Base-by-base conservation (phyloP, 2,888 invertebrate genomes). In the Acanthacorydalis orientalis region DNA sequence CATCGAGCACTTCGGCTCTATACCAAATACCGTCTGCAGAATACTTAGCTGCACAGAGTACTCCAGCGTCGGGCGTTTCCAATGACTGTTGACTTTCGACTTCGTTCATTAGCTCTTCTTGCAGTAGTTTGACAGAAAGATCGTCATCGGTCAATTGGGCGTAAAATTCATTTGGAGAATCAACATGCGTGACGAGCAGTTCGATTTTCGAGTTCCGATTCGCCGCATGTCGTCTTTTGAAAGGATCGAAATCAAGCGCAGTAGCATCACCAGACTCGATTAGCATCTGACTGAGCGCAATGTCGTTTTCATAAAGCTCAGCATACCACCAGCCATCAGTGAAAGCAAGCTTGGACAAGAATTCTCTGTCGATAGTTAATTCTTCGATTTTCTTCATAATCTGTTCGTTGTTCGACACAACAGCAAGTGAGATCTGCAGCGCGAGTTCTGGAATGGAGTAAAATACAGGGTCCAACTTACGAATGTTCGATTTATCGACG, bases 21-120 rank as follows among this genome's bases (percentile, higher is more conserved):
- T 96, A 96, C 95, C 96, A 97, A 52, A 77, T 75, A 38, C 83
- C 80, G 59, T 95, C 90, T 1, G 77, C 80, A 0, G 80, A 75
- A 62, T 88, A 93, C 57, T 83, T 79, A 1, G 92, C 91, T 43
- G 80, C 70, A 55, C 85, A 86, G 0, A 78, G 57, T 0, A 75
- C 73, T 7, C 80, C 79, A 48, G 75, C 68, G 42, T 76, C 74
- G 1, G 75, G 70, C 47, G 62, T 74, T 48, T 72, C 71, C 9
- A 81, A 61, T 35, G 74, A 69, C 0, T 70, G 60, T 59, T 77
- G 70, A 1, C 63, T 60, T 16, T 49, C 52, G 0, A 76, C 73
- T 8, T 72, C 68, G 16, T 70, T 69, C 60, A 83, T 82, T 1
- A 87, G 63, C 55, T 75, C 72, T 0, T 72, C 70, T 56, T 84